Conservation (phyloP, 2,797 vertebrate genomes). For the Chrysocyon brachyurus region DNA sequence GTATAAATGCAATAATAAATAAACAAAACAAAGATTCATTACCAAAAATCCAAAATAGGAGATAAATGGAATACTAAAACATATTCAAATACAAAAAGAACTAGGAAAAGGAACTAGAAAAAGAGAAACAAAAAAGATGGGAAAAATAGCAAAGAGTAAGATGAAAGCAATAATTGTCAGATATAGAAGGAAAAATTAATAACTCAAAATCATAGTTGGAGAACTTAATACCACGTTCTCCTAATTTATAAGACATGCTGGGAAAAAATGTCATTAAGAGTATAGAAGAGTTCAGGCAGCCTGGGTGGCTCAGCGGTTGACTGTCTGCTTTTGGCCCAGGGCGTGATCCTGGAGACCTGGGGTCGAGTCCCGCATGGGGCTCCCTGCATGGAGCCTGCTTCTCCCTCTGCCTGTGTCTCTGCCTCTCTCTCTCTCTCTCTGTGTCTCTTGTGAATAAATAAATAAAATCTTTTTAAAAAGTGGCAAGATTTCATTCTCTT, state of each 20-base stretch:
- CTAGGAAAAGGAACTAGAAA: not conserved
- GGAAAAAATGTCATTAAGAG: not conserved
- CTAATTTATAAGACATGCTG: not conserved
- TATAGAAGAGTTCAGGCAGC: not conserved
- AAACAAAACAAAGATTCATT: not conserved
- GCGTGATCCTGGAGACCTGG: no score
- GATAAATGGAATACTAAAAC: slow-evolving; percentile 8
- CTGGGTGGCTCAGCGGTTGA: no score
- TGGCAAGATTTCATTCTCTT: not conserved
- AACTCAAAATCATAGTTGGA: not conserved
- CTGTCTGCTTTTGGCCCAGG: no score
- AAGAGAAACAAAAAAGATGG: not conserved
- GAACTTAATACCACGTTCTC: not conserved
- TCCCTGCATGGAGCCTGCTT: no score
- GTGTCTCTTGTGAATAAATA: no score
- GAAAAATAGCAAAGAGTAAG: not conserved
- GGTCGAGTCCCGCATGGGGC: no score
- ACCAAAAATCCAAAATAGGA: not conserved
- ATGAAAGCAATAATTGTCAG: not conserved
- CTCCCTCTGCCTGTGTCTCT: no score
- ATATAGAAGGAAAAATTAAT: not conserved
- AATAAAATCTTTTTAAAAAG: no score
- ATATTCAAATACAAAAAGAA: not conserved
- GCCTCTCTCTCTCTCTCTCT: no score
- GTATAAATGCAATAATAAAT: not conserved